Evolutionary conservation across 2,113 vertebrate genomes (phyloP).

Genomic region (Sakesphorus luctuosus): DNA sequence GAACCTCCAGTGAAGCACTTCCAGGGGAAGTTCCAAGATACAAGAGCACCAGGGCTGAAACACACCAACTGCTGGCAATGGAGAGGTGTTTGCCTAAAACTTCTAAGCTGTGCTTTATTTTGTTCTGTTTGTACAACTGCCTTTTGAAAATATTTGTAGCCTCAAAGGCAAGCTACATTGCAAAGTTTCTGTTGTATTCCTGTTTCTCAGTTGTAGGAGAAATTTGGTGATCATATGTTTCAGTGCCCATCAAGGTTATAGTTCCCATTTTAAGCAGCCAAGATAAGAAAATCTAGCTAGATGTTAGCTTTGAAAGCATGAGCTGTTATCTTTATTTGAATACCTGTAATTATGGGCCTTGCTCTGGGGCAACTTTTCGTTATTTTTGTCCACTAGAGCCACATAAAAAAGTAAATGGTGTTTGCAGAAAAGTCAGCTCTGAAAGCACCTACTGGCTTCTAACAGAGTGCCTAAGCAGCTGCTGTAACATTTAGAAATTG

Average conservation of each 20-base stretch:
- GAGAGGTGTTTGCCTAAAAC: neutral
- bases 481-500: neutral
- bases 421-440: conserved; percentile 4
- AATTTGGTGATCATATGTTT: neutral
- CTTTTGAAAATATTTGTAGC: neutral
- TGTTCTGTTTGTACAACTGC: neutral
- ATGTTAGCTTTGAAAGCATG: neutral
- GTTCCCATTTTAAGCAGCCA: neutral
- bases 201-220: neutral
- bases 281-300: neutral
- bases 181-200: neutral
- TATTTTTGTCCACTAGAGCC: neutral
- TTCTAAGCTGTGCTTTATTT: neutral
- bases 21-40: neutral
- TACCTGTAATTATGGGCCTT: neutral
- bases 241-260: neutral
- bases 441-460: neutral
- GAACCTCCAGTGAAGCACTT: neutral
- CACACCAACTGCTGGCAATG: neutral
- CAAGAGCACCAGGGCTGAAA: neutral
- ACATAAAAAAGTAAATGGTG: neutral
- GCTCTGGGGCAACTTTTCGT: neutral
- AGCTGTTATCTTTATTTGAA: neutral
- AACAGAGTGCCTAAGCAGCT: neutral
- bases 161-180: neutral